Base-by-base conservation (phyloP, 2,113 vertebrate genomes). In the Prinia subflava region DNA sequence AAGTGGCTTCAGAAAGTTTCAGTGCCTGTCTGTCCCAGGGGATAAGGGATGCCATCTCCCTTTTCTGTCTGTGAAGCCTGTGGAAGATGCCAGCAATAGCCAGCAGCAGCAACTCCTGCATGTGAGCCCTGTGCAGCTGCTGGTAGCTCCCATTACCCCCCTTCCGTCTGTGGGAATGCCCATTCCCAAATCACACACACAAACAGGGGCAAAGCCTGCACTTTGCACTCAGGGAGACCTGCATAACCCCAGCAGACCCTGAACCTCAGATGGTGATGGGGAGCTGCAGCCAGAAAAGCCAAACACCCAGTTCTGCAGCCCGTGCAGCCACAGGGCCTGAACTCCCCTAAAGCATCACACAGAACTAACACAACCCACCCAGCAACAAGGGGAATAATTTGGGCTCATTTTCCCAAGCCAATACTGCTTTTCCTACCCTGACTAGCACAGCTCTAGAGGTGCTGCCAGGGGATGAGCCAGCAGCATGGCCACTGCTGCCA, bases 1-100 rank as follows among this genome's bases (percentile, higher is more conserved):
- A 91, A 82, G 50, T 50, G 74, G 74, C 59, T 89, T 92, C 47
- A 84, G 74, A 89, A 89, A 91, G 89, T n/a, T 52, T 82, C 78
- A 68, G 83, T 7, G 5, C 62, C 57, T 57, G 50, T 41, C 35
- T 14, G 3, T 67, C 71, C 42, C 46, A 1, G 5, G 1, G 5
- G 10, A 78, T 50, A 77, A 89, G 22, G 19, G 52, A 50, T 70
- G 65, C 37, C 55, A 91, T 31, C 41, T 80, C 47, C 49, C 77
- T 49, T 33, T 49, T 42, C 74, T 69, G 37, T 4, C 37, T 65
- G 23, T 16, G 67, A 67, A 82, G 60, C 64, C 52, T 2, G 2
- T 3, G 7, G 53, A 30, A 73, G 27, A 31, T 5, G 2, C 62
- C 9, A 59, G 35, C 0, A 1, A 62, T 3, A 76, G 64, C 39